phyloP scores from a whole-genome alignment of 2,797 vertebrate species.

The Muscicapa comitata region DNA sequence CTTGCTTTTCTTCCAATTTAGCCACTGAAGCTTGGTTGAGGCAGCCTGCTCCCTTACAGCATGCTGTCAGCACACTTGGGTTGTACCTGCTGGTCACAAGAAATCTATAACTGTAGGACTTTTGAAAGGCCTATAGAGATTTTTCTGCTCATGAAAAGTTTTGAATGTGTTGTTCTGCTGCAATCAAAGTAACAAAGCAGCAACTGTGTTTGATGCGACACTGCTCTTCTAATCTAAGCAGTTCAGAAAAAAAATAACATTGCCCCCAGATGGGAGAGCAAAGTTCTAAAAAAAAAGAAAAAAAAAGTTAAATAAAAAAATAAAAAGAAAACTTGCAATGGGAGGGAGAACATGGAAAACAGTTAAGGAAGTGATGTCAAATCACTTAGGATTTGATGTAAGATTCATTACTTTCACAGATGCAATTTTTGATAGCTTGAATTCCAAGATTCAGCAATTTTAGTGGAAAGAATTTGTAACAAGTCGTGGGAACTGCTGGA shows the following conservation, averaged over 20 bases:
- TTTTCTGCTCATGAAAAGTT: neutral
- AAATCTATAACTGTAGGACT: fast-evolving
- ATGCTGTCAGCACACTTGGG: fast-evolving
- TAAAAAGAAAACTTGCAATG: neutral
- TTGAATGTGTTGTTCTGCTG: neutral
- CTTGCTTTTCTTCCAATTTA: neutral
- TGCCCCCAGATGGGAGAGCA: neutral
- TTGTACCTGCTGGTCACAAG: neutral
- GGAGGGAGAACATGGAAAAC: neutral
- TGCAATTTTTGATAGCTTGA: neutral
- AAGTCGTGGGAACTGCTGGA: neutral
- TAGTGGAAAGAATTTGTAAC: neutral
- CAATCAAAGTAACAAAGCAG: neutral
- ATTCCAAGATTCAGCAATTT: conserved; percentile 17
- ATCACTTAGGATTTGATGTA: neutral
- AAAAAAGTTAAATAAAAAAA: neutral
- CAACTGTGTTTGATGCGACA: neutral
- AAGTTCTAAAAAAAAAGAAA: neutral
- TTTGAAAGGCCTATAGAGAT: neutral
- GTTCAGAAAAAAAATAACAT: neutral
- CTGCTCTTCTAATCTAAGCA: neutral
- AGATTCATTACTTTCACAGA: neutral
- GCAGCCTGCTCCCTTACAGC: neutral
- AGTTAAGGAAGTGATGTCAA: neutral
- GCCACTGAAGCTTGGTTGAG: neutral